Conservation (phyloP, 1,140 invertebrate species). For the Delia radicum region DNA sequence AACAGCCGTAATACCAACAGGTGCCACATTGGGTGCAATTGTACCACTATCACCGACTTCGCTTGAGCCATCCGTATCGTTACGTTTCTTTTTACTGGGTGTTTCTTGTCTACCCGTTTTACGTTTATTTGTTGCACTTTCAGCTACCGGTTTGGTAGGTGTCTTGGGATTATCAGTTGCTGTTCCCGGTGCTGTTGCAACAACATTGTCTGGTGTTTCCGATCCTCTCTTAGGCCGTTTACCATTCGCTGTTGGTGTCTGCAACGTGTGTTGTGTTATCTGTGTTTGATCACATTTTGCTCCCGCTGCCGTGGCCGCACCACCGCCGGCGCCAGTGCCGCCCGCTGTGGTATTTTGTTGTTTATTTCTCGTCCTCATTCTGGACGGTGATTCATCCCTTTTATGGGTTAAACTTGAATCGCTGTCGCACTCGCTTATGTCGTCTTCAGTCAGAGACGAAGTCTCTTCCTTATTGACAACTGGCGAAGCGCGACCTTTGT, state of each 20-base stretch:
- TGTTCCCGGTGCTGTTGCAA: slow-evolving; percentile 57
- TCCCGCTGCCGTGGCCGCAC: too few species aligned
- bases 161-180: slow-evolving; percentile 59
- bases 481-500: slow-evolving; percentile 60
- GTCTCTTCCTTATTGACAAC: slow-evolving; percentile 67
- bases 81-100: slow-evolving; percentile 73
- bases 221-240: slow-evolving; percentile 70
- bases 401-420: slow-evolving; percentile 76
- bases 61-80: slow-evolving; percentile 50
- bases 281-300: slow-evolving; percentile 26
- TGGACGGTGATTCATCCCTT: slow-evolving; percentile 74
- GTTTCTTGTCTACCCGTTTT: slow-evolving; percentile 66
- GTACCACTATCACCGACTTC: slow-evolving; percentile 37
- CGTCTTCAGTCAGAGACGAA: slow-evolving; percentile 92
- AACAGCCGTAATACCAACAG: slow-evolving; percentile 20
- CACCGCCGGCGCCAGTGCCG: too few species aligned
- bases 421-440: slow-evolving; percentile 89
- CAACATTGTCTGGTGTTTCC: slow-evolving; percentile 66
- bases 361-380: slow-evolving; percentile 86
- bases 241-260: slow-evolving; percentile 67
- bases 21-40: slow-evolving; percentile 57
- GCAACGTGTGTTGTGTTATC: slow-evolving; percentile 57
- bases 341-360: slow-evolving; percentile 49
- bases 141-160: slow-evolving; percentile 55
- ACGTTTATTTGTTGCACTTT: slow-evolving; percentile 61